Evolutionary conservation across 92 coral and sea anemone genomes (phyloP), one percentile per base, ranked within the genome.

Genomic region (Micromussa lordhowensis): DNA sequence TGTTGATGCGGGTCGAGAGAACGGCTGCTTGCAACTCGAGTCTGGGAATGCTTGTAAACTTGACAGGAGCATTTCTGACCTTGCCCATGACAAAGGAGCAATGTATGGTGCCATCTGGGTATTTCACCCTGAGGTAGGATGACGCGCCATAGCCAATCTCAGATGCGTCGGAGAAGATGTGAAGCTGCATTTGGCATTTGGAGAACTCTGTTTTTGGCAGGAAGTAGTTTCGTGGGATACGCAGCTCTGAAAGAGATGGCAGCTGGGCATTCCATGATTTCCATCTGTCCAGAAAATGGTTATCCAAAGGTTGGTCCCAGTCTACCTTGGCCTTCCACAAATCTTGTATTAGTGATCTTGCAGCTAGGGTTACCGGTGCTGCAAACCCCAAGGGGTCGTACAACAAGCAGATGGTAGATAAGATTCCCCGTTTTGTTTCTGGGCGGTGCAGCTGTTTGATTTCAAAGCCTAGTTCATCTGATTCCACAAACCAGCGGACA

Each of bases 331-430:
- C 57, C 72, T 79, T 83, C 94, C 96, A 91, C 72, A 91, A 59
- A 22, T 86, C 92, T 64, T 94, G 93, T 21, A 87, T n/a, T 12
- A 74, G 77, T 19, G 55, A 29, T 82, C 90, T 89, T 13, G 76
- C 94, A 0, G 87, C 53, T 24, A 94, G 70, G 30, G 81, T 64
- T 35, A 88, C 88, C 2, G 94, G 94, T 14, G 93, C 91, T 29
- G 87, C 79, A 82, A 94, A 87, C 1, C 94, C 91, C 21, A 94
- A 75, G 5, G 94, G 96, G 35, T 94, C 96, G 40, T 75, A 88
- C 84, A 91, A 53, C 2, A 87, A 86, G 66, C 90, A 85, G 80
- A 89, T 88, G 4, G 90, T 74, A 0, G 87, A 77, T 68, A 94
- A 80, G 22, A 89, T 81, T 70, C 96, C 96, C 35, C 94, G 80